phyloP scores from a whole-genome alignment of 2,113 vertebrate genomes.

The Scophthalmus maximus region DNA sequence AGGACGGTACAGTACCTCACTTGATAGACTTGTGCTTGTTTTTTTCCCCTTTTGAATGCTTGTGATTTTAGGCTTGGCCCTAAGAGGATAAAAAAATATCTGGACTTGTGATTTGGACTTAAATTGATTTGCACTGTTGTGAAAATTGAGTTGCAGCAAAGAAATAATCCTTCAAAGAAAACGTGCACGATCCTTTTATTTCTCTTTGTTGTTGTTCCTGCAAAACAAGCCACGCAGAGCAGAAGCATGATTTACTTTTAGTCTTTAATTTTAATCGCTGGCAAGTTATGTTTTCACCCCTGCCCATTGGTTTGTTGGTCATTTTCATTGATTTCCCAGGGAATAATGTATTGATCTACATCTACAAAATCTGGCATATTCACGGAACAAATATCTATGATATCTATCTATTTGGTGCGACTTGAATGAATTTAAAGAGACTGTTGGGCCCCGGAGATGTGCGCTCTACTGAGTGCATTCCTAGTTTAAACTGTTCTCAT shows the following conservation, averaged over 20 bases:
- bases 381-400: too few relatives aligned
- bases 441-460: too few relatives aligned
- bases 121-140: background rate
- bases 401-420: too few relatives aligned
- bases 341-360: too few relatives aligned
- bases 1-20: background rate
- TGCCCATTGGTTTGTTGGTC: too few relatives aligned
- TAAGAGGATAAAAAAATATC: conserved; percentile 45
- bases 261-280: conserved; percentile 30
- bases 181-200: background rate
- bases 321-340: too few relatives aligned
- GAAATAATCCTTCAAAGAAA: background rate
- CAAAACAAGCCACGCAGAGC: background rate
- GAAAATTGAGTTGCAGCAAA: background rate
- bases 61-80: background rate
- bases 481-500: too few relatives aligned
- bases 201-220: background rate
- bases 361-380: too few relatives aligned
- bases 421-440: too few relatives aligned
- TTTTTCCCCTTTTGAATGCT: conserved; percentile 8
- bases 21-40: conserved; percentile 22
- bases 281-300: too few relatives aligned
- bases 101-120: conserved; percentile 21
- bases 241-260: conserved; percentile 14
- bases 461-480: too few relatives aligned